phyloP scores from a whole-genome alignment of 2,797 vertebrate species.

The Capromys pilorides region DNA sequence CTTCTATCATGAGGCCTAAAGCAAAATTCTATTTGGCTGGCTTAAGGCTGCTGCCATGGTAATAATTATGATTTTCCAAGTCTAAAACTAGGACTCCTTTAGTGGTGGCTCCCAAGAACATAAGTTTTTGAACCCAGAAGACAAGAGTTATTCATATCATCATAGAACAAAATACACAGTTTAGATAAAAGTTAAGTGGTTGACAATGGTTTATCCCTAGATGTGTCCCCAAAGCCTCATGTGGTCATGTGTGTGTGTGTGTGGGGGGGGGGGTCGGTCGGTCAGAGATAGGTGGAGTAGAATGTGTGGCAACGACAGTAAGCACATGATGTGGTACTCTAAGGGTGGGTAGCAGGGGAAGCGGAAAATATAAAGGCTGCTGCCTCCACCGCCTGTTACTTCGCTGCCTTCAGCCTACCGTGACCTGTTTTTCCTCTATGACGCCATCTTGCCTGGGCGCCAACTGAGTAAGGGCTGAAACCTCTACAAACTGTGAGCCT shows the following conservation, averaged over 20 bases:
- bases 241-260: neutral
- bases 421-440: neutral
- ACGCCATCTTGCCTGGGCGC: neutral
- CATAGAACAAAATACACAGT: slow-evolving; percentile 49
- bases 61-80: slow-evolving; percentile 78
- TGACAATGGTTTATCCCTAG: neutral
- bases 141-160: slow-evolving; percentile 66
- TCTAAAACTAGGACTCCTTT: slow-evolving; percentile 76
- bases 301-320: neutral
- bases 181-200: slow-evolving; percentile 10
- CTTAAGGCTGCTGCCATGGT: slow-evolving; percentile 68
- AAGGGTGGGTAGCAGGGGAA: neutral
- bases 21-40: slow-evolving; percentile 70
- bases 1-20: slow-evolving; percentile 46
- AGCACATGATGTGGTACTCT: neutral
- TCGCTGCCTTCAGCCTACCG: neutral
- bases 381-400: neutral
- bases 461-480: neutral
- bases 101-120: slow-evolving; percentile 60
- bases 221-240: neutral
- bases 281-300: neutral
- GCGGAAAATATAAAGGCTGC: neutral
- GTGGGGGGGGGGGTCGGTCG: neutral
- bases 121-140: slow-evolving; percentile 64
- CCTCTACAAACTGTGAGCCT: neutral